Evolutionary conservation across 35 echinoderm and acorn worm species (phyloP), one percentile per base, ranked within the genome.

Genomic region (Patiria miniata): DNA sequence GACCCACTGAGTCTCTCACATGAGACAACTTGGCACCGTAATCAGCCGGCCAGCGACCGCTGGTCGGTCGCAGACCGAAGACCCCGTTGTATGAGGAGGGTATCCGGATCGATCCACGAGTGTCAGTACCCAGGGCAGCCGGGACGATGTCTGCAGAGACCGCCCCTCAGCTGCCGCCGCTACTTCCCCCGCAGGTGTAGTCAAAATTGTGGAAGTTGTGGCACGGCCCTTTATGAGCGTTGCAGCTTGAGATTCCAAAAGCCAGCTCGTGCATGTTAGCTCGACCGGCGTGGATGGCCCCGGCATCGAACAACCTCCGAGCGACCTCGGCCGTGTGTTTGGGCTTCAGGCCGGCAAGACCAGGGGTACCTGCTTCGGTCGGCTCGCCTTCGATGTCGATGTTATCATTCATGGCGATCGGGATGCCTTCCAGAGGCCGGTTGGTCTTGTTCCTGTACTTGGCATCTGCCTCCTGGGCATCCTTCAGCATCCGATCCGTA

Each of bases 401-500:
- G 61, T 69, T 69, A 29, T 69, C 61, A 17, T 69, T 69, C 23
- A 69, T 30, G 61, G 61, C 61, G 26, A 69, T 69, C 34, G 34
- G 61, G 28, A 69, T 29, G 23, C 61, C 61, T 69, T 69, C 61
- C 23, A 69, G 61, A 69, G 61, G 61, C 34, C 61, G 18, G 34
- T 69, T 69, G 61, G 61, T 69, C 61, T 69, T 69, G 61, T 34
- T 69, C 61, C 34, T 5, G 34, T 69, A 69, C 61, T 23, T 69
- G 61, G 28, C 61, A 69, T 69, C 61, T 69, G 61, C 61, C 61
- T 69, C 61, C 61, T 69, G 23, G 61, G 61, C 61, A 32, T 69
- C 34, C 61, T 69, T 26, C 28, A 69, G 28, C 61, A 69, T 69
- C 61, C 61, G 61, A 17, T 69, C 61, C 12, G 61, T 69, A 69